A percentile compares a stretch with the other conserved stretches of the same genome.
These are phyloP conservation scores for Perithous albicinctus DNA, from an alignment of 2,888 invertebrate species.

Conservation along the genomic window DNA sequence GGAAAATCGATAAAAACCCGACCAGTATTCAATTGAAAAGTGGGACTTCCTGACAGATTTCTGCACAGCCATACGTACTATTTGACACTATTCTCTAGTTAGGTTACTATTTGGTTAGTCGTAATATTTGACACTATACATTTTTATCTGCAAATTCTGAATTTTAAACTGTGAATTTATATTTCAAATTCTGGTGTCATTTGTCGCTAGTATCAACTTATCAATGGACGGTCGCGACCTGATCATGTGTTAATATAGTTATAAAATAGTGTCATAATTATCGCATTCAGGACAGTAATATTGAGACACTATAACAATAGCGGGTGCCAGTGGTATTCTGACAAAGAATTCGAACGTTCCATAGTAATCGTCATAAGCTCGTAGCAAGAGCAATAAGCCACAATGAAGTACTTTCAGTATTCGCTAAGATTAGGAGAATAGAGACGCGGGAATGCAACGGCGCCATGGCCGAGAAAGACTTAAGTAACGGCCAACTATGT, in stretches of 20 bases:
- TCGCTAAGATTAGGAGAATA: conserved; percentile 30
- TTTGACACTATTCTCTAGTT: too few species aligned
- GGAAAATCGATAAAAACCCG: too few species aligned
- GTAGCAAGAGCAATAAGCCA: neutral
- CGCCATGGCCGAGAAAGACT: conserved; percentile 32
- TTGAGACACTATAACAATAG: neutral
- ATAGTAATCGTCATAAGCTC: neutral
- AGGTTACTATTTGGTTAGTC: too few species aligned
- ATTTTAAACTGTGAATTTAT: too few species aligned
- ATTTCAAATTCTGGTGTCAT: too few species aligned
- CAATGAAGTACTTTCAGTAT: conserved; percentile 19
- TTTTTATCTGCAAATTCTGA: too few species aligned
- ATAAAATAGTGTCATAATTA: neutral
- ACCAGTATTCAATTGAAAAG: too few species aligned
- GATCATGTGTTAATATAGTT: too few species aligned
- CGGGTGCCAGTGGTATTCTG: neutral
- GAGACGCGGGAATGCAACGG: conserved; percentile 31
- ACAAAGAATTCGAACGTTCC: conserved; percentile 47
- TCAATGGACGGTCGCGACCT: neutral
- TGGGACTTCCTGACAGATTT: too few species aligned
- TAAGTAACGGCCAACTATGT: conserved; percentile 66
- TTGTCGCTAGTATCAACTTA: too few species aligned
- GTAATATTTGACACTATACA: too few species aligned
- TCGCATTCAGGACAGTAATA: neutral
- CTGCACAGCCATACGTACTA: too few species aligned